Evolutionary conservation across 1,140 invertebrate genomes (phyloP), one percentile per base, ranked within the genome.

Genomic region (Sycophaga agraensis): DNA sequence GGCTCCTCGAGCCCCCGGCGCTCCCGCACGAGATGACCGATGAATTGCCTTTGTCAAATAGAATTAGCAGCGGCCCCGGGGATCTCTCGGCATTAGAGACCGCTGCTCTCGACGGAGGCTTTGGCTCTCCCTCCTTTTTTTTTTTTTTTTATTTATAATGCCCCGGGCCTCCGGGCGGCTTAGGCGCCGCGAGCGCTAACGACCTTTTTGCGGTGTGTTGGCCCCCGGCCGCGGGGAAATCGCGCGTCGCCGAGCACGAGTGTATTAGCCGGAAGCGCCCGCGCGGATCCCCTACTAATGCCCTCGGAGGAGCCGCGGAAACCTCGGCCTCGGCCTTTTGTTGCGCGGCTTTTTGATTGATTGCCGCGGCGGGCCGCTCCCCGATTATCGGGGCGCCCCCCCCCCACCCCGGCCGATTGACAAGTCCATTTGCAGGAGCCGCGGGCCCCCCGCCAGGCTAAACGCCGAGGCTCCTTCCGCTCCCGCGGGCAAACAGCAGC

Each of bases 1-100:
- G 62, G 59, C 62, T 62, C 43, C 54, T 43, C n/a, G 21, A 51
- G 37, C 4, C 21, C 4, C 58, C n/a, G 35, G 14, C 37, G 12
- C 43, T 21, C 26, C n/a, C 39, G 37, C 34, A 14, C 53, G 40
- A 63, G 61, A 58, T 63, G 61, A 63, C 61, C 61, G 55, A 63
- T 58, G 61, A 63, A 63, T 63, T 63, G 62, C 55, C 62, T 59
- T 64, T 64, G 62, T 64, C 62, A 64, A 64, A 64, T 64, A 59
- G 59, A 59, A 64, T 64, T 64, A 64, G 49, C 8, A 1, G 17
- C 46, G n/a, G n/a, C n/a, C 7, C 16, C 49, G 49, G 0, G 19
- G 2, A 19, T 22, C 31, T 21, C 11, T 11, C 14, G 21, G 45
- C 17, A 24, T 48, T 31, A 59, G 11, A n/a, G n/a, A n/a, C n/a